These are phyloP conservation scores for Leucopternis melanops DNA, from an alignment of 2,113 vertebrate genomes.

Conservation along the genomic window DNA sequence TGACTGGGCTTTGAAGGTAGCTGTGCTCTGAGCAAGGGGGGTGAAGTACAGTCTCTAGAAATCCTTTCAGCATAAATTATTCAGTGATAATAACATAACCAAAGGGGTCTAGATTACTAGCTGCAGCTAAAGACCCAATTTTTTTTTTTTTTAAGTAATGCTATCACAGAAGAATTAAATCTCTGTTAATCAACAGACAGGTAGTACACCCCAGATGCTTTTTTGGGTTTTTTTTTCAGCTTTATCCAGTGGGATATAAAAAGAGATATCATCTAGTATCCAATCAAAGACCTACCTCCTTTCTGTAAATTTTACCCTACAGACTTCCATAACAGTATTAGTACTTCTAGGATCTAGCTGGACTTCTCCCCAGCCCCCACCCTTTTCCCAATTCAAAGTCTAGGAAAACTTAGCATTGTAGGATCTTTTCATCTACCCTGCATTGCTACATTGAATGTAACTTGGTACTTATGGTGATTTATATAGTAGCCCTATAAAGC, in stretches of 20 bases:
- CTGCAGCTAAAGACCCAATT: not conserved
- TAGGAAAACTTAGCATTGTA: not conserved
- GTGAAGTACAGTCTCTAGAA: not conserved
- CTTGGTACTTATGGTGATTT: not conserved
- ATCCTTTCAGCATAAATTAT: not conserved
- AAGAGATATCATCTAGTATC: not conserved
- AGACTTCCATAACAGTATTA: not conserved
- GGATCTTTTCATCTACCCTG: not conserved
- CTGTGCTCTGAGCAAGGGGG: not conserved
- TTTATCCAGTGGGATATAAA: not conserved
- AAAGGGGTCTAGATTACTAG: not conserved
- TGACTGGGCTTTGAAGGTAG: fast-evolving
- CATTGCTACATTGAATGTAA: fast-evolving
- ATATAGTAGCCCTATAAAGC: not conserved
- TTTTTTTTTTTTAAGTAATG: not conserved
- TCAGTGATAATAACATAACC: not conserved
- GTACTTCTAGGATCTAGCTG: not conserved
- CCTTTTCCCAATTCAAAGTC: not conserved
- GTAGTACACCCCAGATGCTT: not conserved
- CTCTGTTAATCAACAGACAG: not conserved
- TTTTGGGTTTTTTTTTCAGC: not conserved
- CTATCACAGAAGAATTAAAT: not conserved
- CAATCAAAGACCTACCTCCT: not conserved
- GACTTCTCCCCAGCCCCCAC: not conserved
- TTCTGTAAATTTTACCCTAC: not conserved